phyloP scores from a whole-genome alignment of 2,797 vertebrate species.

The Acipenser ruthenus region DNA sequence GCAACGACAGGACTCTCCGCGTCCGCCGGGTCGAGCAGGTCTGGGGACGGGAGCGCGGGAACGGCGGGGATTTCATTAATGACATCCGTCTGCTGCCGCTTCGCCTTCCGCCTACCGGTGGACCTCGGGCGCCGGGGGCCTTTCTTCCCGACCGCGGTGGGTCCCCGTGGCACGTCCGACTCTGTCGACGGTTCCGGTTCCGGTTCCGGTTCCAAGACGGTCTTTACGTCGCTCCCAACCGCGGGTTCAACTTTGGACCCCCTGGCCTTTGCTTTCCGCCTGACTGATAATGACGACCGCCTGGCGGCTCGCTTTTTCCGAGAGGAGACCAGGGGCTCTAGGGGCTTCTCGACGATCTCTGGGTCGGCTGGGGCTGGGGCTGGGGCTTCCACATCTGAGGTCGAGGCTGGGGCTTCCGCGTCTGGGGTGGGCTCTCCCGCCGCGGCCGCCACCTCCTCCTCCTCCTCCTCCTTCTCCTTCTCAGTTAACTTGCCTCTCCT shows the following conservation, averaged over 20 bases:
- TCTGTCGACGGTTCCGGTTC: too few relatives aligned
- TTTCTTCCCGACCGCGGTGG: not conserved
- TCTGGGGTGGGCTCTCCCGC: conserved; percentile 33
- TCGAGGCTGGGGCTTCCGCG: conserved; percentile 24
- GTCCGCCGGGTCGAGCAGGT: conserved; percentile 28
- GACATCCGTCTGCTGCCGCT: not conserved
- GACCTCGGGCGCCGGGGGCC: not conserved
- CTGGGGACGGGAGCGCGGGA: conserved; percentile 24
- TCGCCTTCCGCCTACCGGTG: not conserved
- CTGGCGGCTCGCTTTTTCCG: not conserved
- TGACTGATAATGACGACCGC: too few relatives aligned
- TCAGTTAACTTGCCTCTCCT: not conserved
- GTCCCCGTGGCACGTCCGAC: too few relatives aligned
- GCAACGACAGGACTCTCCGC: not conserved
- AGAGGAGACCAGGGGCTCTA: not conserved
- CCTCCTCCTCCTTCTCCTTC: too few relatives aligned
- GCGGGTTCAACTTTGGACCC: too few relatives aligned
- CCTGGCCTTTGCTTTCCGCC: too few relatives aligned
- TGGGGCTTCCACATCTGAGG: conserved; percentile 20
- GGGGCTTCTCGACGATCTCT: too few relatives aligned
- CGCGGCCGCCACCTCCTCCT: conserved; percentile 13
- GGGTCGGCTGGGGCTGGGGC: not conserved
- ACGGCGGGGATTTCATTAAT: not conserved
- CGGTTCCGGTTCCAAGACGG: too few relatives aligned
- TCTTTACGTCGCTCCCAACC: too few relatives aligned